Percentiles rank a stretch among this genome's conserved stretches.
These are phyloP conservation scores for Chironex yamaguchii DNA, from an alignment of 30 jellyfish, hydroid and myxozoan genomes.

Conservation along the genomic window DNA sequence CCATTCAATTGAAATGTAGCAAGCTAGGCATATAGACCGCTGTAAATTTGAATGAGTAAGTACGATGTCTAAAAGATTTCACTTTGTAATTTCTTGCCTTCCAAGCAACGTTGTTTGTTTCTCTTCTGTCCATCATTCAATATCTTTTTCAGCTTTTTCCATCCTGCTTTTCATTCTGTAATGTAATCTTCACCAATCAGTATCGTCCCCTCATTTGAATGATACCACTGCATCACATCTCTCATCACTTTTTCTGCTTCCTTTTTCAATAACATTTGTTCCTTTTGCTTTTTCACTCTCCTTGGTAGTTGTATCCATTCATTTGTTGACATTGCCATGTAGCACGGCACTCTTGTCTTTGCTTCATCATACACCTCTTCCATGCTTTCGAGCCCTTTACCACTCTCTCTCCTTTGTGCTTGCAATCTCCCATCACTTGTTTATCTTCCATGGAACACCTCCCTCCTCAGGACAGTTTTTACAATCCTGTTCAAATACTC, in stretches of 20 bases:
- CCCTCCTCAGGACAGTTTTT: too few species aligned
- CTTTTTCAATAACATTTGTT: background rate
- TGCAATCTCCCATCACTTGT: too few species aligned
- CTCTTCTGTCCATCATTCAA: background rate
- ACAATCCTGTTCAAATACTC: too few species aligned
- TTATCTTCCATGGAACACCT: too few species aligned
- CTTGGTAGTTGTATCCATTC: too few species aligned
- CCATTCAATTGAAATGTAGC: too few species aligned
- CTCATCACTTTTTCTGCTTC: background rate
- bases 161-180: background rate
- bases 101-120: background rate
- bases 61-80: too few species aligned
- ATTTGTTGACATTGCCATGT: background rate
- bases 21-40: too few species aligned
- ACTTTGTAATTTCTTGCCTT: constrained; percentile 11
- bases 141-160: background rate
- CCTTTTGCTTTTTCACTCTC: too few species aligned
- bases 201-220: background rate
- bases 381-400: background rate
- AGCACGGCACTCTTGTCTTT: background rate
- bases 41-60: too few species aligned
- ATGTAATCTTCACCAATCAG: background rate
- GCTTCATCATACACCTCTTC: background rate
- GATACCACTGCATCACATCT: background rate
- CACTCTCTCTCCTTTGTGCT: background rate